These are phyloP conservation scores for Wiebesia pumilae DNA, from an alignment of 1,140 invertebrate species.

Conservation along the genomic window DNA sequence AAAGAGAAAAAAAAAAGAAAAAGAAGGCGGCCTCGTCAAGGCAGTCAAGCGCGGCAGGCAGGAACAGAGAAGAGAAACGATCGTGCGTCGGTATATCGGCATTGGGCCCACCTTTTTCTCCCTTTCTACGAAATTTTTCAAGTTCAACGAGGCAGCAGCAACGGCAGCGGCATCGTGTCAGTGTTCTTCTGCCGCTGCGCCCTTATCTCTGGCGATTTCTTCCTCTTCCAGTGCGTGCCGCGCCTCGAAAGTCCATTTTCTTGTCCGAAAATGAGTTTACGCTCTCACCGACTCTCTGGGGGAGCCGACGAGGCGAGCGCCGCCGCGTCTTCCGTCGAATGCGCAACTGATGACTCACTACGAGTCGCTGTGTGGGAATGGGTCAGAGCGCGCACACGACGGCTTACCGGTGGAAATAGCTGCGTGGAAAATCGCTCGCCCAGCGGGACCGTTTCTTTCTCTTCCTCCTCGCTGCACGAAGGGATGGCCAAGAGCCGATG, in stretches of 20 bases:
- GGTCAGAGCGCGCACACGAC: not conserved
- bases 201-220: constrained; percentile 50
- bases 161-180: not conserved
- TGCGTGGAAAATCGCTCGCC: constrained; percentile 26
- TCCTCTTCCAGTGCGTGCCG: not conserved
- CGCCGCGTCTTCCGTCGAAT: constrained; percentile 23
- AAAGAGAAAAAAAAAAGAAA: not conserved
- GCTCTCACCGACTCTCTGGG: constrained; percentile 24
- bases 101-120: constrained; percentile 2
- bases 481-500: no score
- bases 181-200: not conserved
- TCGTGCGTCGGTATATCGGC: constrained; percentile 2
- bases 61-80: constrained; percentile 24
- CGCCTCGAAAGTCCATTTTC: constrained; percentile 51
- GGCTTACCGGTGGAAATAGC: constrained; percentile 1
- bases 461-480: not conserved
- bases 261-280: constrained; percentile 55
- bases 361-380: constrained; percentile 28
- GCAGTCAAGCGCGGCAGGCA: not conserved
- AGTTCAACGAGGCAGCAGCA: constrained; percentile 1
- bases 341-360: constrained; percentile 56
- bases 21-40: constrained; percentile 31
- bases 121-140: constrained; percentile 38
- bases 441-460: not conserved
- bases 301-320: not conserved